Conservation (phyloP, 1,140 invertebrate species). For the Ruditapes philippinarum region DNA sequence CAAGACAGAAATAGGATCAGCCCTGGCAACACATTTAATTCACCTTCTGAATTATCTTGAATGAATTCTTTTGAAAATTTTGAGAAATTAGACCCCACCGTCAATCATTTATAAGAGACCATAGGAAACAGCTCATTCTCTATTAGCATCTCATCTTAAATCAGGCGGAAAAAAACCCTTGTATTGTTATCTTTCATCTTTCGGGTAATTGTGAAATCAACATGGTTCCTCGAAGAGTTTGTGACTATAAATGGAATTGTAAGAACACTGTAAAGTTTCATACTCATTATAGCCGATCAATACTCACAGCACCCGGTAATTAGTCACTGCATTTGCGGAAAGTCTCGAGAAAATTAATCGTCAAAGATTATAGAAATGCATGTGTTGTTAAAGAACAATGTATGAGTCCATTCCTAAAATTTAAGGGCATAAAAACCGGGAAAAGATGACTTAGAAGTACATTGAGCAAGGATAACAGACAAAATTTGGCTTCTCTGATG, state of each 20-base stretch:
- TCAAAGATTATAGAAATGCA: neutral
- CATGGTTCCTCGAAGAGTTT: neutral
- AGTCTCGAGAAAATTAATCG: neutral
- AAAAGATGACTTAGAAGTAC: neutral
- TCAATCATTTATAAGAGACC: neutral
- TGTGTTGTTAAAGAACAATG: neutral
- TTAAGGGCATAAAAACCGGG: neutral
- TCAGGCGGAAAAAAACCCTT: constrained; percentile 15
- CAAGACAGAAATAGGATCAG: neutral
- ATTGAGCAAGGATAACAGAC: neutral
- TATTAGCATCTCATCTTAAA: constrained; percentile 45
- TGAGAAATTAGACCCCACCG: neutral
- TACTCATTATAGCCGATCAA: neutral
- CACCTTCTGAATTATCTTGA: neutral
- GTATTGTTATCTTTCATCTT: constrained; percentile 39
- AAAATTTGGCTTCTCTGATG: neutral
- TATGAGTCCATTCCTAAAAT: neutral
- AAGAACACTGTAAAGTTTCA: neutral
- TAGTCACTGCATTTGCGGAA: neutral
- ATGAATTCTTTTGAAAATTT: constrained; percentile 26
- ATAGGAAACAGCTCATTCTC: neutral
- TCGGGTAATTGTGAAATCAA: constrained; percentile 18
- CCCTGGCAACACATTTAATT: constrained; percentile 1
- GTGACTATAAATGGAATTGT: neutral
- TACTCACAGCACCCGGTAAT: neutral